These are phyloP conservation scores for Callocephalon fimbriatum DNA, from an alignment of 2,113 vertebrate genomes.

Conservation along the genomic window DNA sequence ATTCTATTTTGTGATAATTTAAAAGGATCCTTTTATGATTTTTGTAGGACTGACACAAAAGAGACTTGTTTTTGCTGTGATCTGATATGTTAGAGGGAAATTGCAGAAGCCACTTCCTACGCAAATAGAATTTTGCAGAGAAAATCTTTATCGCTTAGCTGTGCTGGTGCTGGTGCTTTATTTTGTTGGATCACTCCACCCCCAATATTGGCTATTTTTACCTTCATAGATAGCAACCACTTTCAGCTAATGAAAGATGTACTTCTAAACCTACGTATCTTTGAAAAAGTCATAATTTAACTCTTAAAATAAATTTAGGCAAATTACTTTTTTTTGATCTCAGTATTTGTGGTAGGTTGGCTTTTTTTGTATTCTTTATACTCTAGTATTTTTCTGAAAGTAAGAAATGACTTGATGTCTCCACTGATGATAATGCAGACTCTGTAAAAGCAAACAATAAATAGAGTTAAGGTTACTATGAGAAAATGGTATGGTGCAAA, in stretches of 20 bases:
- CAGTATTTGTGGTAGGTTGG: neutral
- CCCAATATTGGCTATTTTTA: neutral
- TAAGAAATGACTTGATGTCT: neutral
- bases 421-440: neutral
- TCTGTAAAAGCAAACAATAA: neutral
- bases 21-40: conserved; percentile 10
- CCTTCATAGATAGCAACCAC: neutral
- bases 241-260: neutral
- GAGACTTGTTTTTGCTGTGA: neutral
- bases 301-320: neutral
- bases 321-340: neutral
- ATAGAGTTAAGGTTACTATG: neutral
- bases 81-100: neutral
- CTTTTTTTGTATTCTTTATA: neutral
- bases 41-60: neutral
- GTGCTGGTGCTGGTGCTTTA: neutral
- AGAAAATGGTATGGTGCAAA: neutral
- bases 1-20: neutral
- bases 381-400: neutral
- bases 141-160: neutral
- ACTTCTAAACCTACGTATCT: neutral
- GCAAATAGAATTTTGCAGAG: neutral
- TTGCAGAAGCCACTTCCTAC: neutral
- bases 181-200: neutral
- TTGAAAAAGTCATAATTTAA: neutral